Evolutionary conservation across 1,140 invertebrate species (phyloP), one percentile per base, ranked within the genome.

Genomic region (Antheraea mylitta): DNA sequence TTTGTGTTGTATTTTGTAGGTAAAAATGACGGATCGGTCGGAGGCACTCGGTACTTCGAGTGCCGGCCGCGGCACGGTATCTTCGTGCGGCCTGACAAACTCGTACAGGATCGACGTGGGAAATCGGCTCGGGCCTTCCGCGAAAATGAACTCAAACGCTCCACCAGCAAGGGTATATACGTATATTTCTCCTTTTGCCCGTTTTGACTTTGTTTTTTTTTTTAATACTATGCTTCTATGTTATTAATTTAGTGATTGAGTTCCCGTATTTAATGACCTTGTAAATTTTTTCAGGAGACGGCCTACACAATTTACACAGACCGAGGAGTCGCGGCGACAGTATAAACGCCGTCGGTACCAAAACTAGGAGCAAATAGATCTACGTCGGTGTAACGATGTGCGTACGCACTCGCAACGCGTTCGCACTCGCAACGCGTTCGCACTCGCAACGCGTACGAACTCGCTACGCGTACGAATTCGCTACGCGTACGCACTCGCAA

Each of bases 21-120:
- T 69, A 98, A 98, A 92, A 98, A 99, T 92, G 97, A 99, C 93
- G 98, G 98, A 37, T 95, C 96, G 66, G 97, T 99, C 10, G 96
- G 98, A 87, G 97, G 97, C 36, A 95, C 97, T 38, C 94, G 95
- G 68, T 99, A 99, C 92, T 99, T 99, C 93, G 94, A 94, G 62
- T 98, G 98, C 88, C 95, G 95, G 68, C 92, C 96, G 66, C 96
- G 97, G 77, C 97, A 97, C 92, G 98, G 98, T 42, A 96, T 99
- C 82, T 99, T 99, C 92, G 98, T 99, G 65, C 95, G 97, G 74
- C 94, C 95, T 59, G 97, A 98, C 88, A 98, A 98, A 85, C 88
- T 98, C 63, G 95, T 96, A 82, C 94, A 96, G 77, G 97, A 98
- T 85, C 94, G 96, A 75, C 94, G 96, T 75, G 96, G 96, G 48